phyloP scores from a whole-genome alignment of 2,888 invertebrate genomes.

The Strigamia transsilvanica region DNA sequence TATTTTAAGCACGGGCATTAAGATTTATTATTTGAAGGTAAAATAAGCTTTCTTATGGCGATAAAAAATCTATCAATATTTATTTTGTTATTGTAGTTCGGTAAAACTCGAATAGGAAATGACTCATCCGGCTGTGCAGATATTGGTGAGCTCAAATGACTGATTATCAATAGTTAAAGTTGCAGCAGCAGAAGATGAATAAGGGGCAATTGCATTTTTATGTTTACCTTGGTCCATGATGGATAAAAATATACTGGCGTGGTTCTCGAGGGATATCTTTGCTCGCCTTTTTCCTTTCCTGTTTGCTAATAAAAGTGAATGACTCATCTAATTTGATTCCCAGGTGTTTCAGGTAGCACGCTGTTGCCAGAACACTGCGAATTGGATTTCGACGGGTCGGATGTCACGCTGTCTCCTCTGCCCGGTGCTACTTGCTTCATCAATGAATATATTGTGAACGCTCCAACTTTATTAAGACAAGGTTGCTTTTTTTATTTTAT shows the following conservation, averaged over 20 bases:
- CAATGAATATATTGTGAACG: conserved; percentile 3
- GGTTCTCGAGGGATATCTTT: background rate
- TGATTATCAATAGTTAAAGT: background rate
- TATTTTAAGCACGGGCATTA: conserved; percentile 54
- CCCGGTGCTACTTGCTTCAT: conserved; percentile 22
- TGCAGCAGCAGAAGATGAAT: background rate
- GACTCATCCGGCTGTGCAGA: conserved; percentile 39
- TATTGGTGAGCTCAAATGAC: background rate
- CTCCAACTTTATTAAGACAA: conserved; percentile 47
- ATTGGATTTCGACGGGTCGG: conserved; percentile 50
- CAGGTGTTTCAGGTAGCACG: conserved; percentile 4
- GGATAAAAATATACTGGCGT: background rate
- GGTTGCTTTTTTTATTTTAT: background rate
- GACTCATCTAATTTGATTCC: conserved; percentile 39
- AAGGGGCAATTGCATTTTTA: background rate
- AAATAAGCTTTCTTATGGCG: background rate
- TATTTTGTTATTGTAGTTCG: background rate
- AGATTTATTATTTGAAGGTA: conserved; percentile 55
- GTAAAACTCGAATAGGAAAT: conserved; percentile 35
- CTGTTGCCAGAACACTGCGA: conserved; percentile 47
- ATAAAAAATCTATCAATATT: background rate
- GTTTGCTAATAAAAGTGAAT: conserved; percentile 28
- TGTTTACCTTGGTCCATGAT: background rate
- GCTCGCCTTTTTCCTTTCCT: background rate
- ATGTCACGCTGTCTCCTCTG: conserved; percentile 22